Evolutionary conservation across 2,888 invertebrate species (phyloP).

Genomic region (Agrilus mali): DNA sequence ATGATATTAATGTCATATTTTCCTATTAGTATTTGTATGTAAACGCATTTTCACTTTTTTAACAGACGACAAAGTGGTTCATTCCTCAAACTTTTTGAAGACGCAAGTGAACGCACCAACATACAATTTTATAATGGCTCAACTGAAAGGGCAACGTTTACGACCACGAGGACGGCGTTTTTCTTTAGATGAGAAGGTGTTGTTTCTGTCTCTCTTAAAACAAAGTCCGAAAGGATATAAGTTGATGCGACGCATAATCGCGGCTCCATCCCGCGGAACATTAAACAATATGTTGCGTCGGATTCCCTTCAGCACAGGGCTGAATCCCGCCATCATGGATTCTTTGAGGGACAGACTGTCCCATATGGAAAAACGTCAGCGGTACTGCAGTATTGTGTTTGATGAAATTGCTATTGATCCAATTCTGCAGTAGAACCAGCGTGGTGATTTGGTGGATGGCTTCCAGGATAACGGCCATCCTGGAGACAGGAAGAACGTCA

Average conservation of each 20-base stretch:
- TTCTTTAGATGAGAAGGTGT: constrained; percentile 8
- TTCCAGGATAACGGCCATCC: constrained; percentile 4
- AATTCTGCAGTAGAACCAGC: neutral
- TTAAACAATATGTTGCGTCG: constrained; percentile 6
- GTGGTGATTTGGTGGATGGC: constrained; percentile 3
- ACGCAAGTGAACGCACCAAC: too few species aligned
- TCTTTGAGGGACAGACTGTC: neutral
- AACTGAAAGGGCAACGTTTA: too few species aligned
- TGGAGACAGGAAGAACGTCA: neutral
- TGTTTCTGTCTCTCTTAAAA: constrained; percentile 8
- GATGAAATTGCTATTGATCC: constrained; percentile 11
- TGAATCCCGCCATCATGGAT: constrained; percentile 5
- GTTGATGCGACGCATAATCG: constrained; percentile 7
- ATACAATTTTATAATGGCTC: too few species aligned
- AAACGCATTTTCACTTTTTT: too few species aligned
- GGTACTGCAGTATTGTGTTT: constrained; percentile 7
- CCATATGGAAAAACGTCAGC: neutral
- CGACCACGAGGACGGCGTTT: too few species aligned
- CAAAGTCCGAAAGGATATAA: constrained; percentile 10
- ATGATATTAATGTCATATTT: too few species aligned
- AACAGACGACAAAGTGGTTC: constrained; percentile 2
- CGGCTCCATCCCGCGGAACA: constrained; percentile 8
- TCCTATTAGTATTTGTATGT: too few species aligned
- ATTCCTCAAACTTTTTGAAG: too few species aligned
- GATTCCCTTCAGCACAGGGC: constrained; percentile 6